Conservation (phyloP, 2,113 vertebrate genomes). For the Phylloscopus trochiloides region DNA sequence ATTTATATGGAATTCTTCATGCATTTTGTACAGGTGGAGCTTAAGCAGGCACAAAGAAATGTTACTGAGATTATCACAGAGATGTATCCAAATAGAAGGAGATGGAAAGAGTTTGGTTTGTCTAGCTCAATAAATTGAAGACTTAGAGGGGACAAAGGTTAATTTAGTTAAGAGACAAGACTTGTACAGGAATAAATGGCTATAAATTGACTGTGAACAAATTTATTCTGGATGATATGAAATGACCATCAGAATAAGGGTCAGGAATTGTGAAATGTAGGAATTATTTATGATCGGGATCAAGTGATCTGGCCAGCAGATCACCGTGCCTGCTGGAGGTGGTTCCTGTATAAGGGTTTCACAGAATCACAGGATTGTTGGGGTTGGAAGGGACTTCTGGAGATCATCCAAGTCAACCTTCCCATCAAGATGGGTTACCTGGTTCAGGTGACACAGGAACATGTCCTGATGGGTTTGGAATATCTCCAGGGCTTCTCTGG, state of each 20-base stretch:
- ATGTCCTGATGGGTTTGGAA: neutral
- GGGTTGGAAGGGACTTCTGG: neutral
- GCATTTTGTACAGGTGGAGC: neutral
- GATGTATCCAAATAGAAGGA: neutral
- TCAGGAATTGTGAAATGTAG: neutral
- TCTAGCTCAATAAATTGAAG: neutral
- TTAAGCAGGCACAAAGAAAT: neutral
- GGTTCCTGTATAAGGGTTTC: neutral
- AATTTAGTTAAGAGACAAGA: neutral
- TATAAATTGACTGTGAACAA: neutral
- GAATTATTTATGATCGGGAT: fast-evolving
- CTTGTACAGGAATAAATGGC: neutral
- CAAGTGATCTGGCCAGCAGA: neutral
- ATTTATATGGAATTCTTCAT: neutral
- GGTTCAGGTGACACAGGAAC: neutral
- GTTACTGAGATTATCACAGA: neutral
- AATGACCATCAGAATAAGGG: neutral
- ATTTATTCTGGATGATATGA: neutral
- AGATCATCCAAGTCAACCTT: too few species aligned
- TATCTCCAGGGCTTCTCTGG: neutral
- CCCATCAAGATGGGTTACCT: neutral
- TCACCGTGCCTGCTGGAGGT: neutral
- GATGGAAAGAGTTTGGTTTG: neutral
- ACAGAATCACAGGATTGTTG: neutral
- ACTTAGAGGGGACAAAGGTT: neutral